Evolutionary conservation across 2,797 vertebrate species (phyloP).

Genomic region (Centroberyx gerrardi): DNA sequence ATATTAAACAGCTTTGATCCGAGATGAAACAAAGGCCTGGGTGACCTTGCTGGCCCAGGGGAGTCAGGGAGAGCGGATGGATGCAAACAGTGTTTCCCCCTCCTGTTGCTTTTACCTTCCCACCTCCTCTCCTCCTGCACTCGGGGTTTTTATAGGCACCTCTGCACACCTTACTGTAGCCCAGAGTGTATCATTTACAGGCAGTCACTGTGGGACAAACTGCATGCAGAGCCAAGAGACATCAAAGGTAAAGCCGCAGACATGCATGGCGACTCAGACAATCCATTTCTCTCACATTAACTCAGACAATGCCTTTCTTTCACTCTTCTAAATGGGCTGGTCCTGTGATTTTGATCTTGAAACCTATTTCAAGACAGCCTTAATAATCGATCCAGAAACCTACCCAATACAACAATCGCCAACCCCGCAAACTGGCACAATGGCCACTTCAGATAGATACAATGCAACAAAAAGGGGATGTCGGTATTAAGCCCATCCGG

Average conservation of each 20-base stretch:
- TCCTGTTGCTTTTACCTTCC: conserved; percentile 24
- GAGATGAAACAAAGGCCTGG: conserved; percentile 58
- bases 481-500: conserved; percentile 53
- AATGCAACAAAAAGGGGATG: conserved; percentile 63
- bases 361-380: conserved; percentile 22
- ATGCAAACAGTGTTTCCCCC: conserved; percentile 37
- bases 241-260: conserved; percentile 42
- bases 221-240: conserved; percentile 49
- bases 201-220: conserved; percentile 34
- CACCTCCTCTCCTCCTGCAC: conserved; percentile 27
- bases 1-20: conserved; percentile 66
- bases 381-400: conserved; percentile 43
- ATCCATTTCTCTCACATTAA: not conserved
- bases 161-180: conserved; percentile 38
- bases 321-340: conserved; percentile 24
- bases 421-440: conserved; percentile 39
- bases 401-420: conserved; percentile 14
- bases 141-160: conserved; percentile 24
- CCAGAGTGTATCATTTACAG: conserved; percentile 47
- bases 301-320: too few relatives aligned
- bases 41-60: conserved; percentile 64
- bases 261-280: not conserved
- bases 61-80: conserved; percentile 28
- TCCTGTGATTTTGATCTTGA: conserved; percentile 55
- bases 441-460: conserved; percentile 63